A percentile compares a stretch with the other conserved stretches of the same genome.
Evolutionary conservation across 2,113 vertebrate species (phyloP).

Genomic region (Crotalus horridus): DNA sequence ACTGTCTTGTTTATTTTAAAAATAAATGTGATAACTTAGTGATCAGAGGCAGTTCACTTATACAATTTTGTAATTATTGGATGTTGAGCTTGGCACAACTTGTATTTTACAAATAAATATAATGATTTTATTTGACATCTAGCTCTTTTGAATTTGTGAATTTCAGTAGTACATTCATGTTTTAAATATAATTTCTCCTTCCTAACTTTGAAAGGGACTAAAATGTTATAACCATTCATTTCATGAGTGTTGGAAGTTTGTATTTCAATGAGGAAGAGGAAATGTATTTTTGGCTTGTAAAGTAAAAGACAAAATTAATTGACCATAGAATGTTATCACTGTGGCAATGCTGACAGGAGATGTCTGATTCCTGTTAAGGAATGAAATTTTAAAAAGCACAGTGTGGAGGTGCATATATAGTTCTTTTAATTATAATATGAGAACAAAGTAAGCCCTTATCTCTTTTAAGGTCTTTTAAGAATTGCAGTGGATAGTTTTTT

Average conservation of each 20-base stretch:
- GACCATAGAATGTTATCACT: neutral
- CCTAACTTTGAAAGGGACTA: slow-evolving; percentile 1
- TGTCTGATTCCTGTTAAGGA: neutral
- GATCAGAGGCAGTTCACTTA: neutral
- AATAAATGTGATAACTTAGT: neutral
- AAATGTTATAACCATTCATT: neutral
- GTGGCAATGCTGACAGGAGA: neutral
- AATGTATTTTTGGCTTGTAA: neutral
- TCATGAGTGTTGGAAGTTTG: neutral
- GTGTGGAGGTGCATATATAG: neutral
- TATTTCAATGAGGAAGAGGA: neutral
- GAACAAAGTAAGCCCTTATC: neutral
- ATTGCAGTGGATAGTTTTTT: neutral
- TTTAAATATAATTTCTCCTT: slow-evolving; percentile 4
- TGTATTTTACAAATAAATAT: slow-evolving; percentile 6
- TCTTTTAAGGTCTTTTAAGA: neutral
- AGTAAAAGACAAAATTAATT: neutral
- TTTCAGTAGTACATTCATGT: neutral
- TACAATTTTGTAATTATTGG: slow-evolving; percentile 6
- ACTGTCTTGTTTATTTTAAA: neutral
- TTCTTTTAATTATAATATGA: neutral
- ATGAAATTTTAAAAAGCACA: neutral
- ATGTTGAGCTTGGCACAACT: slow-evolving; percentile 14
- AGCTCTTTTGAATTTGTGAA: slow-evolving; percentile 24
- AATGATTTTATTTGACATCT: slow-evolving; percentile 24